These are phyloP conservation scores for Dysdera silvatica DNA, from an alignment of 1,140 invertebrate genomes.

Conservation along the genomic window DNA sequence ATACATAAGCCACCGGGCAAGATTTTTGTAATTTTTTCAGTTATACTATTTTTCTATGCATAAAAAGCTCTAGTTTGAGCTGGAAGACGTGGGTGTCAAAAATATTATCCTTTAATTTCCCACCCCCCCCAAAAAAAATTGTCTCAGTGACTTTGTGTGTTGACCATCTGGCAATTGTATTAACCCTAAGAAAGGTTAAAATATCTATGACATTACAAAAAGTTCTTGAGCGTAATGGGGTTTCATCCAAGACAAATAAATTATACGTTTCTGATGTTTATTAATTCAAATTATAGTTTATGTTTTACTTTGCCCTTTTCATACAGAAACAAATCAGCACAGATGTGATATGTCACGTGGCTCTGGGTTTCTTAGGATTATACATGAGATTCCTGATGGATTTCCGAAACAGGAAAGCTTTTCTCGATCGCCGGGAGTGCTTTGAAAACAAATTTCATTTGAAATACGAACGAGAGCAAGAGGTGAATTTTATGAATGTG, in stretches of 20 bases:
- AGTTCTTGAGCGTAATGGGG: conserved; percentile 1
- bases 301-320: background rate
- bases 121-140: conserved; percentile 12
- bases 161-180: no score
- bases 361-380: conserved; percentile 70
- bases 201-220: conserved; percentile 9
- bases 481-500: conserved; percentile 50
- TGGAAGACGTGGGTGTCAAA: no score
- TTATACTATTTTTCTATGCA: no score
- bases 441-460: conserved; percentile 74
- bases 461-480: conserved; percentile 74
- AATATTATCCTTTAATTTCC: no score
- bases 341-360: conserved; percentile 65
- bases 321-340: conserved; percentile 53
- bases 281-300: conserved; percentile 37
- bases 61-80: no score
- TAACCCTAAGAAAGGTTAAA: no score
- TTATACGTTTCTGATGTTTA: background rate
- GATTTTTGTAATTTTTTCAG: no score
- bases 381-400: conserved; percentile 81
- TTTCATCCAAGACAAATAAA: background rate
- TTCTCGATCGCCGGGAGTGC: conserved; percentile 73
- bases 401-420: conserved; percentile 72
- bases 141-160: conserved; percentile 12
- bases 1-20: no score